Evolutionary conservation across 2,888 invertebrate genomes (phyloP).

Genomic region (Rhimphoctona megacephalus): DNA sequence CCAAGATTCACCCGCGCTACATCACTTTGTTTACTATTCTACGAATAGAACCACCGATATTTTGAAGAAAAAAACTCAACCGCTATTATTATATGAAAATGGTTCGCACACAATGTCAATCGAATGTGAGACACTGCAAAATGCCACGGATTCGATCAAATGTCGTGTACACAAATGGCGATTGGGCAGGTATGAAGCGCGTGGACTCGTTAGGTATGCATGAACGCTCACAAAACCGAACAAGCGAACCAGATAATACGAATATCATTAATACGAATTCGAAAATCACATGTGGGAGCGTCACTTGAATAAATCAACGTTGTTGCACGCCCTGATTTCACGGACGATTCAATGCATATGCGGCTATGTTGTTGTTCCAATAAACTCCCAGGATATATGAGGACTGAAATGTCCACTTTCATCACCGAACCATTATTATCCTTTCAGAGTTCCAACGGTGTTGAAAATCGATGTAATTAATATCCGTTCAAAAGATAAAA

Average conservation of each 20-base stretch:
- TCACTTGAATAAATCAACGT: constrained; percentile 1
- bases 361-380: not conserved
- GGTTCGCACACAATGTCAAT: not conserved
- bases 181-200: not conserved
- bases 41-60: no score
- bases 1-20: no score
- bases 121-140: not conserved
- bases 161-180: not conserved
- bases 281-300: not conserved
- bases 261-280: constrained; percentile 60
- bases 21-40: no score
- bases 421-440: not conserved
- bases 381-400: not conserved
- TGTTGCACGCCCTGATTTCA: constrained; percentile 8
- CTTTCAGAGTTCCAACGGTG: not conserved
- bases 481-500: not conserved
- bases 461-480: constrained; percentile 2
- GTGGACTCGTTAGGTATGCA: constrained; percentile 60
- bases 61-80: not conserved
- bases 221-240: constrained; percentile 47
- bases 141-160: not conserved
- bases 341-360: not conserved
- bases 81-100: not conserved
- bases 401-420: not conserved
- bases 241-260: constrained; percentile 59